phyloP scores from a whole-genome alignment of 2,113 vertebrate species.

The Leptodactylus fuscus region DNA sequence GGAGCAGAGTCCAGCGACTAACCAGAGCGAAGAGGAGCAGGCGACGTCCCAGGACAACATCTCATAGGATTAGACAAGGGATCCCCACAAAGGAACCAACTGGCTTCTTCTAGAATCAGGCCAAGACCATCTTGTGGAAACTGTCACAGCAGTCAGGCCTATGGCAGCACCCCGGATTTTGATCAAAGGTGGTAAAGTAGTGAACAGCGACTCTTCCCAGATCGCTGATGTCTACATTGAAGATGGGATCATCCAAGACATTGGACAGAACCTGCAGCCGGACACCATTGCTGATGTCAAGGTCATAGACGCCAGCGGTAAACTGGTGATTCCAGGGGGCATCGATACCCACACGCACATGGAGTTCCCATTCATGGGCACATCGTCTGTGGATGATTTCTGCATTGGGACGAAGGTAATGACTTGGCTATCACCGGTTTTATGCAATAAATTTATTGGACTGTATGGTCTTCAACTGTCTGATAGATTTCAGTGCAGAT shows the following conservation, averaged over 20 bases:
- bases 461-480: too few species aligned
- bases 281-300: conserved; percentile 64
- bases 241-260: conserved; percentile 80
- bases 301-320: conserved; percentile 83
- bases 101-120: background rate
- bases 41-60: background rate
- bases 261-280: conserved; percentile 78
- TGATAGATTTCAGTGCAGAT: too few species aligned
- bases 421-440: background rate
- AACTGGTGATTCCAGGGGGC: conserved; percentile 89
- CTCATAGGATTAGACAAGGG: background rate
- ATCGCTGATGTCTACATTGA: conserved; percentile 87
- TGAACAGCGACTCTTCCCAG: conserved; percentile 85
- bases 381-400: conserved; percentile 90
- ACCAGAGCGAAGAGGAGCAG: background rate
- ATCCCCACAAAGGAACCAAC: too few species aligned
- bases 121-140: background rate
- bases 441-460: too few species aligned
- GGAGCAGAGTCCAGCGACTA: conserved; percentile 5
- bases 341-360: conserved; percentile 97
- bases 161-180: conserved; percentile 76
- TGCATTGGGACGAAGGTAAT: conserved; percentile 87
- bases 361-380: conserved; percentile 93
- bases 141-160: too few species aligned
- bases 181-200: conserved; percentile 88